Base-by-base conservation (phyloP, 2,797 vertebrate species). In the Cyprinella venusta region DNA sequence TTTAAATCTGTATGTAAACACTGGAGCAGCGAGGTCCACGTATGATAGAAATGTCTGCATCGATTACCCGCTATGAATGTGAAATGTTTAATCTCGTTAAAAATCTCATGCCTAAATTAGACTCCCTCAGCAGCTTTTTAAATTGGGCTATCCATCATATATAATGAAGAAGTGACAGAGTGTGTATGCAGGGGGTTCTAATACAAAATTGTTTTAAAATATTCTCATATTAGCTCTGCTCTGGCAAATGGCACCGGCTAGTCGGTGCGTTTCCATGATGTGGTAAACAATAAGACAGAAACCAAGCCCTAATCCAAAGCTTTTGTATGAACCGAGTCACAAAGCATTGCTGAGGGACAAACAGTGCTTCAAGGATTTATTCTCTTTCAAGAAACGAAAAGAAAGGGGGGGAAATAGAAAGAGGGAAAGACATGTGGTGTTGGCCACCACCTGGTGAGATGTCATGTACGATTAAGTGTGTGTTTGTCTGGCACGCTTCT, bases 81-180 rank as follows among this genome's bases (percentile, higher is more conserved):
- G 88, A 87, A 87, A 88, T 88, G 87, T 88, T 88, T 89, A 88
- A 89, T 89, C 87, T 89, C 88, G 88, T 89, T 89, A 89, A 89
- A 89, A 89, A 89, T 89, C 88, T 89, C 87, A 88, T 88, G 87
- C 88, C 86, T 89, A 89, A 89, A 89, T 89, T 89, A 89, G 87
- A 87, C 86, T 89, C 88, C 86, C 87, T 88, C 88, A 89, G 88
- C 88, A 88, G 88, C 84, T 87, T 89, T 89, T 89, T 88, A 89
- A 89, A 89, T 89, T 89, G 88, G 88, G 88, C 86, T 87, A 89
- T 89, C 88, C 88, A 89, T 89, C 88, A 89, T 88, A 84, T 87
- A 87, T 88, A 89, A 89, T 88, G 88, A 89, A 87, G 86, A 79
- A 87, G 87, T 88, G 88, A 89, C 88, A 88, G 82, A 87, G 82